Evolutionary conservation across 2,797 vertebrate species (phyloP), one percentile per base, ranked within the genome.

Genomic region (Cuculus canorus): DNA sequence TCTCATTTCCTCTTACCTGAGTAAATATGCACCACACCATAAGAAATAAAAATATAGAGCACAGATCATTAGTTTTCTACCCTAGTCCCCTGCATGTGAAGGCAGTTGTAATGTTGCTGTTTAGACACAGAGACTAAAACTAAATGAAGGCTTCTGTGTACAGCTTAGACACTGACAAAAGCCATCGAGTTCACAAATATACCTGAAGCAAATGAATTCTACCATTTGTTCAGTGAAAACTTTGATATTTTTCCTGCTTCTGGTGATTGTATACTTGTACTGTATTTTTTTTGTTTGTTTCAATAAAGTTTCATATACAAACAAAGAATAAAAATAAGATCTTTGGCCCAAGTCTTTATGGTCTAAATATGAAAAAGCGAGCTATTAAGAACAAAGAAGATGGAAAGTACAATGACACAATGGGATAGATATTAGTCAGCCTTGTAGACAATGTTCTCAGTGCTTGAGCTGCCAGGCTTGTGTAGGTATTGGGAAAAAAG

Each of bases 341-440:
- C 15, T 82, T 82, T 86, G 24, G 10, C 5, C 35, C 32, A 70
- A 86, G 53, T 39, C 21, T 88, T 80, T 77, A 77, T 60, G 24
- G 28, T 73, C 32, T 91, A 80, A 81, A 66, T 75, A 66, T 47
- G 60, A 91, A 91, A 94, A 92, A 77, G 30, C 21, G n/a, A 87
- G 27, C 43, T 70, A 66, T 73, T 77, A 77, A 65, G 52, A 73
- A 56, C 35, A 85, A 82, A 59, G 52, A 63, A 70, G 75, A 45
- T 11, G 56, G 57, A 82, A 91, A 60, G 18, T 39, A 60, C 56
- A 83, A 52, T 68, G 72, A 86, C 94, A 89, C 63, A 84, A 87
- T 10, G 0, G 41, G 32, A 53, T 48, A 78, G 65, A 33, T 77
- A 70, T 71, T 86, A 81, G 48, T 90, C 82, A 91, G 50, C n/a